Conservation (phyloP, 2,113 vertebrate species). For the Anas platyrhynchos region DNA sequence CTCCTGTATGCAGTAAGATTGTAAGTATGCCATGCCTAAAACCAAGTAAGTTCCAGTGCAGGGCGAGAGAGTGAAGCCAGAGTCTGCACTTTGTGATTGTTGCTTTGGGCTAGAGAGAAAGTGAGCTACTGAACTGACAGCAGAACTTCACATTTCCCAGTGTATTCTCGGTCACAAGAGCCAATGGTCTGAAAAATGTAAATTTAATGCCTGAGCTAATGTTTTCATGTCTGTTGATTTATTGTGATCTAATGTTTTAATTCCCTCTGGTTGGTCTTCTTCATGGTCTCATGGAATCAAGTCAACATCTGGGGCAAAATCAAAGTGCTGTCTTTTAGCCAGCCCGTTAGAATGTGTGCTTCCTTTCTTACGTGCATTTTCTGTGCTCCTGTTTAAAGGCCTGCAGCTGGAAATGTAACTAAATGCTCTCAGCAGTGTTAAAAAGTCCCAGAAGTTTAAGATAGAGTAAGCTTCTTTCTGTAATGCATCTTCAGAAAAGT, state of each 20-base stretch:
- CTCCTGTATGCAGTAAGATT: neutral
- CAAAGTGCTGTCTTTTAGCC: neutral
- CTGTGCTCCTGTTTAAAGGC: neutral
- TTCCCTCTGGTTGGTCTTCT: constrained; percentile 5
- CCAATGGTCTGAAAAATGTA: constrained; percentile 64
- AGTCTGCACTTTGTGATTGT: neutral
- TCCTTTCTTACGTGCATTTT: neutral
- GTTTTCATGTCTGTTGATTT: constrained; percentile 55
- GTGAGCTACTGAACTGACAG: constrained; percentile 10
- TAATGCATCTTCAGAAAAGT: neutral
- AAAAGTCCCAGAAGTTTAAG: neutral
- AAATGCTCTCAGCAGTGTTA: neutral
- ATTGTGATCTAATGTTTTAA: constrained; percentile 41
- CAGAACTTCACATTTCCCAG: constrained; percentile 38
- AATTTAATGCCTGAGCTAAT: constrained; percentile 63
- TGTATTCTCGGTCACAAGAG: constrained; percentile 52
- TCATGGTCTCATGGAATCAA: constrained; percentile 37
- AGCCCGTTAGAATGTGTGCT: neutral
- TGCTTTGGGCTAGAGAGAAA: constrained; percentile 39
- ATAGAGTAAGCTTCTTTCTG: neutral
- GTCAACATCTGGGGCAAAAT: neutral
- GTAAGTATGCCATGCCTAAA: neutral
- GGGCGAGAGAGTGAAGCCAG: neutral
- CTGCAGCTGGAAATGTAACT: neutral
- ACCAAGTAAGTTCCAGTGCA: neutral